phyloP scores from a whole-genome alignment of 2,888 invertebrate species.

The Mythimna pallens region DNA sequence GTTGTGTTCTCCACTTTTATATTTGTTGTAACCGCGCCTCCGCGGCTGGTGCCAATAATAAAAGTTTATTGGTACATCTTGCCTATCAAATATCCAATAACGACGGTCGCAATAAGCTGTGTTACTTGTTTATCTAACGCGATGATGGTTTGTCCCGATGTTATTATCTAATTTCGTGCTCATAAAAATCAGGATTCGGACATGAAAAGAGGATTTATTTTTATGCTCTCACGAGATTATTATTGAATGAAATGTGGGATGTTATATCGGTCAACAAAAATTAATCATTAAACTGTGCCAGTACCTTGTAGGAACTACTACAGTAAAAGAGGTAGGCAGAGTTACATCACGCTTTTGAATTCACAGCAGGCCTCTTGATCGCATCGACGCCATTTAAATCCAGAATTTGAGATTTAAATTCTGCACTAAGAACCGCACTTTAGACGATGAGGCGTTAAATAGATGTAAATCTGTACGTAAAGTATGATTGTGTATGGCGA shows the following conservation, averaged over 20 bases:
- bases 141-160: conserved; percentile 73
- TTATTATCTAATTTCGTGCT: conserved; percentile 74
- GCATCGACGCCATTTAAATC: conserved; percentile 15
- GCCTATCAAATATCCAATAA: conserved; percentile 85
- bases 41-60: conserved; percentile 82
- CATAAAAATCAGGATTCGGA: conserved; percentile 67
- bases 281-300: conserved; percentile 12
- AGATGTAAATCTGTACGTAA: conserved; percentile 76
- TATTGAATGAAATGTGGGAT: conserved; percentile 66
- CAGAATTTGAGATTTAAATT: conserved; percentile 35
- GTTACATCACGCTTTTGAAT: not conserved
- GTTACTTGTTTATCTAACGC: conserved; percentile 77
- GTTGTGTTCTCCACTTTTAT: conserved; percentile 61
- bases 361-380: conserved; percentile 2
- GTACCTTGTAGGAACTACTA: not conserved
- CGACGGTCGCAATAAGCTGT: conserved; percentile 78
- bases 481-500: conserved; percentile 70
- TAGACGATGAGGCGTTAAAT: conserved; percentile 67
- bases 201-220: conserved; percentile 71
- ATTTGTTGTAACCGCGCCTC: conserved; percentile 68
- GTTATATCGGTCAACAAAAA: conserved; percentile 1
- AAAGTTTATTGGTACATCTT: conserved; percentile 85
- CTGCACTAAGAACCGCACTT: not conserved
- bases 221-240: conserved; percentile 68
- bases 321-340: not conserved